Conservation (phyloP, 2,888 invertebrate species). For the Caradrina kadenii region DNA sequence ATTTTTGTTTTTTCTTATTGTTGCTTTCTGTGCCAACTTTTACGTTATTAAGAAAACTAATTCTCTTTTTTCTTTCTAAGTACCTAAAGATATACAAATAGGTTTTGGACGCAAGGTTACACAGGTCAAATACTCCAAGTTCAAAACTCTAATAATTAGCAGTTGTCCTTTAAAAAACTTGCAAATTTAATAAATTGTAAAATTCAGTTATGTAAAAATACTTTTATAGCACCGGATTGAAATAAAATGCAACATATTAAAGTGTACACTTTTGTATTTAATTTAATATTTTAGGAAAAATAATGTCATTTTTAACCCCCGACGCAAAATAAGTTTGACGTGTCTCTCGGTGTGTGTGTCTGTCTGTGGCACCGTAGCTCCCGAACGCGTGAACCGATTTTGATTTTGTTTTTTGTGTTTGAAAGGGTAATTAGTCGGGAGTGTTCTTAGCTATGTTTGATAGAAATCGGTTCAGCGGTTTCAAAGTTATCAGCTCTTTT, state of each 20-base stretch:
- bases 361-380: no score
- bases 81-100: neutral
- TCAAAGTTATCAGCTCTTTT: no score
- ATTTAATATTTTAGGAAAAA: neutral
- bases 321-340: no score
- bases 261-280: slow-evolving; percentile 14
- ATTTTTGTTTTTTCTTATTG: neutral
- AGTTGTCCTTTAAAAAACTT: slow-evolving; percentile 12
- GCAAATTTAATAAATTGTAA: slow-evolving; percentile 20
- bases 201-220: slow-evolving; percentile 3
- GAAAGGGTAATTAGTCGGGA: no score
- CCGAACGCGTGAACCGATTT: no score
- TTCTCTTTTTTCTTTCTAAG: neutral
- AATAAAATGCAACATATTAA: slow-evolving; percentile 13
- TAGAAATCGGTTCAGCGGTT: no score
- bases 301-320: neutral
- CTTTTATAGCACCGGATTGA: slow-evolving; percentile 5
- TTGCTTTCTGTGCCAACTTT: neutral
- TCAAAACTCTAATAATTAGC: slow-evolving; percentile 12
- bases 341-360: no score
- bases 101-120: no score
- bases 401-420: no score
- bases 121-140: slow-evolving; percentile 5
- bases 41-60: neutral
- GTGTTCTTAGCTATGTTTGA: no score